Evolutionary conservation across 2,113 vertebrate genomes (phyloP).

Genomic region (Tyto alba): DNA sequence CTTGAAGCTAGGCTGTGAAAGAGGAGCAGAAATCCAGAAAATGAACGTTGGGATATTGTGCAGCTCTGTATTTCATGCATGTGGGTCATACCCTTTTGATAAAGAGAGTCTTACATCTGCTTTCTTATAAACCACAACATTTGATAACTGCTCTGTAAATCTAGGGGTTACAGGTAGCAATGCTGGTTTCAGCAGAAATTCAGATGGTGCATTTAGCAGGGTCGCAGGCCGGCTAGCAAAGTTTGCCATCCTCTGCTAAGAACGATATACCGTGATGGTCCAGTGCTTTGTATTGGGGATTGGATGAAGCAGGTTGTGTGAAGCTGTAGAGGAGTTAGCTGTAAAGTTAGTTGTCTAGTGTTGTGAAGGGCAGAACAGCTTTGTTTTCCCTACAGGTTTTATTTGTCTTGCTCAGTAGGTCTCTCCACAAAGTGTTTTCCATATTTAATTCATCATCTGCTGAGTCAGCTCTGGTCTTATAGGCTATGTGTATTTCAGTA

Average conservation of each 20-base stretch:
- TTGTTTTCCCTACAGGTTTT: background rate
- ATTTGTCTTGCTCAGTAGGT: background rate
- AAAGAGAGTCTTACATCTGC: background rate
- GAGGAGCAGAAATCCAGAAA: background rate
- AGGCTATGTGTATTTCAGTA: background rate
- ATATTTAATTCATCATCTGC: background rate
- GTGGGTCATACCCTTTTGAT: background rate
- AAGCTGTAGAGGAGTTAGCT: background rate
- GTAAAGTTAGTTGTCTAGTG: background rate
- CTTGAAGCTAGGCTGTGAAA: background rate
- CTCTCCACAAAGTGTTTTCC: background rate
- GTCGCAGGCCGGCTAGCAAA: background rate
- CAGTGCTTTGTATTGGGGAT: background rate
- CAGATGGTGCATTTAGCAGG: background rate
- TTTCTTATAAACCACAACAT: background rate
- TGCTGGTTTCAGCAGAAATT: background rate
- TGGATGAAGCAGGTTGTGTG: background rate
- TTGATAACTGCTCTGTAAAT: background rate
- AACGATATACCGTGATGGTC: background rate
- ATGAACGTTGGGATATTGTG: background rate
- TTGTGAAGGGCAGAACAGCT: background rate
- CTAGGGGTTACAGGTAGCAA: background rate
- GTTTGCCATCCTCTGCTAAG: background rate
- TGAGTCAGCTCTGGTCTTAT: background rate
- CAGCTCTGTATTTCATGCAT: background rate